Base-by-base conservation (phyloP, 2,113 vertebrate genomes). In the Ailuropoda melanoleuca region DNA sequence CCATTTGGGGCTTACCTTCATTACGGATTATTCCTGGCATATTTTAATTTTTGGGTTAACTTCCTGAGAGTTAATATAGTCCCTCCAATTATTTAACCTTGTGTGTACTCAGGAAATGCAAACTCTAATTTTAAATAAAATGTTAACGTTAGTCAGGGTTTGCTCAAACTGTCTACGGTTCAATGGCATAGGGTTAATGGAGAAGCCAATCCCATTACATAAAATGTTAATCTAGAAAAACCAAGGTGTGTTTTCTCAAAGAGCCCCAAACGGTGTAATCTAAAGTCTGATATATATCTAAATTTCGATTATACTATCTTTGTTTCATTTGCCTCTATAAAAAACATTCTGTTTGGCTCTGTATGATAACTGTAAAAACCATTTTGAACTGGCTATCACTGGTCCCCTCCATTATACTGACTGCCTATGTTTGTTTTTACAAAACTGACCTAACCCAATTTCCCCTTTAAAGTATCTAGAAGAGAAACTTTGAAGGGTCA, bases 81-180 rank as follows among this genome's bases (percentile, higher is more conserved):
- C 13, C 50, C 19, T 95, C 58, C 7, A 95, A 91, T 39, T 95
- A 53, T 74, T 83, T 87, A 93, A 84, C 12, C 29, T 58, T 94
- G 37, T 66, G 11, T 18, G 7, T 78, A 34, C 72, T 64, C 31
- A 90, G 10, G 60, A 97, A 92, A 80, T 50, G 26, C 2, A 91
- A 89, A 83, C 46, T 62, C 68, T 96, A 72, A 81, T 85, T 94
- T 96, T 70, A 96, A 84, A 72, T 81, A 91, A 93, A 62, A 94
- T 14, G 29, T 62, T 70, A 93, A 48, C 37, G 6, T 66, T 75
- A 85, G 48, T 39, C 53, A 88, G 17, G n/a, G 17, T 86, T 50
- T 39, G 46, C 80, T 81, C 48, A 97, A 64, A 87, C 29, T 43
- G 23, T 75, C 72, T 88, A 31, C 29, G 24, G 37, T 82, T 93